phyloP scores from a whole-genome alignment of 2,113 vertebrate species.

The Zapus hudsonius region DNA sequence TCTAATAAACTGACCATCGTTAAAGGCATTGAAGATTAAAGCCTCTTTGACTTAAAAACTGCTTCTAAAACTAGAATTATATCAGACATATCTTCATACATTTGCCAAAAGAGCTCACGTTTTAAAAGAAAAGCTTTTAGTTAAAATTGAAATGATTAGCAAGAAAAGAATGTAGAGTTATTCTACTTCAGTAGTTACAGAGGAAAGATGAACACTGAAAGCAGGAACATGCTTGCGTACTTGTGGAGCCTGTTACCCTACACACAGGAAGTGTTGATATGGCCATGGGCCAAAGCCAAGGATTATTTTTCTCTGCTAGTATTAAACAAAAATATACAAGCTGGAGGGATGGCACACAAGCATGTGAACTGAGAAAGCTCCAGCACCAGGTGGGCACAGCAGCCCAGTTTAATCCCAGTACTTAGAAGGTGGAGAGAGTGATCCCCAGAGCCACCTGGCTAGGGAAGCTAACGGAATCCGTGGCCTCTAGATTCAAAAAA shows the following conservation, averaged over 20 bases:
- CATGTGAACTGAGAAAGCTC: too few species aligned
- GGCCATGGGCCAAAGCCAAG: constrained; percentile 42
- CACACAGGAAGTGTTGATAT: constrained; percentile 68
- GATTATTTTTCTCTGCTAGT: constrained; percentile 45
- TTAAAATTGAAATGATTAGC: constrained; percentile 63
- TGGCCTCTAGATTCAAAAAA: too few species aligned
- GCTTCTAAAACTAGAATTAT: constrained; percentile 52
- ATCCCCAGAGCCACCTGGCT: too few species aligned
- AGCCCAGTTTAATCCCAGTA: too few species aligned
- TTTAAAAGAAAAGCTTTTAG: constrained; percentile 55
- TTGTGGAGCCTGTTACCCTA: constrained; percentile 45
- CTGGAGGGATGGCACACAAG: too few species aligned
- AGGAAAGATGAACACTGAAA: constrained; percentile 47
- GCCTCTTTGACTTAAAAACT: constrained; percentile 36
- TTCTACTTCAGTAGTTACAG: constrained; percentile 48
- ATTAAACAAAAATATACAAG: constrained; percentile 49
- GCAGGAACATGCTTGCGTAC: not conserved
- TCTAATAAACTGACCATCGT: constrained; percentile 16
- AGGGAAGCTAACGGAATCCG: too few species aligned
- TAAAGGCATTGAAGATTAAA: constrained; percentile 62
- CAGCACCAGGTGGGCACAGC: too few species aligned
- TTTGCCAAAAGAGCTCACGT: constrained; percentile 34
- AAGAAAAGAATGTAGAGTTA: constrained; percentile 49
- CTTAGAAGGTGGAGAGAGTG: too few species aligned
- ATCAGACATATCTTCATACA: constrained; percentile 18